Percentiles rank a stretch among this genome's conserved stretches.
Conservation (phyloP, 2,113 vertebrate species). For the Sus scrofa region DNA sequence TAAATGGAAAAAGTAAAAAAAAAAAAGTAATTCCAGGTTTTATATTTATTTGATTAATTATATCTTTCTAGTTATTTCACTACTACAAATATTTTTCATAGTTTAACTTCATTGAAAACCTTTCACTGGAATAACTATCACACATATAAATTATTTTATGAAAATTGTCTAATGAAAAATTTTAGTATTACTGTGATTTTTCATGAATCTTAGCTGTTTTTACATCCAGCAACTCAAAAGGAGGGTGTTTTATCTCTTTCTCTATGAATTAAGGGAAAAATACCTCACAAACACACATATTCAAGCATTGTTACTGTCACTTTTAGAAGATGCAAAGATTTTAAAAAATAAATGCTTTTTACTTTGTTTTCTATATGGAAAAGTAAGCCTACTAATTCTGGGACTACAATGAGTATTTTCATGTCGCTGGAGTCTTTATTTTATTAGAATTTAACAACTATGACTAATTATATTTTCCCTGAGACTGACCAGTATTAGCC, state of each 20-base stretch:
- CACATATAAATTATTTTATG: constrained; percentile 25
- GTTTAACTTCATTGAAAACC: constrained; percentile 12
- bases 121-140: neutral
- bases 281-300: neutral
- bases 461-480: constrained; percentile 83
- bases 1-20: neutral
- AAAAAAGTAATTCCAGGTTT: neutral
- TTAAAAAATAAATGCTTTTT: neutral
- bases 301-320: constrained; percentile 18
- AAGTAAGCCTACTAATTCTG: constrained; percentile 62
- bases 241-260: neutral
- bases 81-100: neutral
- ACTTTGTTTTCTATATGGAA: neutral
- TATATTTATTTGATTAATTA: neutral
- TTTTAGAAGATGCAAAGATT: constrained; percentile 25
- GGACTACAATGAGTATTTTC: constrained; percentile 65
- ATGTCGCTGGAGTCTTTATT: constrained; percentile 71
- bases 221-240: neutral
- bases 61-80: neutral
- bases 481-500: constrained; percentile 73
- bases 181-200: constrained; percentile 71
- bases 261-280: neutral
- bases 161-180: neutral
- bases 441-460: constrained; percentile 81
- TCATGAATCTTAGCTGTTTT: neutral